A percentile compares a stretch with the other conserved stretches of the same genome.
Evolutionary conservation across 2,888 invertebrate species (phyloP).

Genomic region (Caenorhabditis sp.): DNA sequence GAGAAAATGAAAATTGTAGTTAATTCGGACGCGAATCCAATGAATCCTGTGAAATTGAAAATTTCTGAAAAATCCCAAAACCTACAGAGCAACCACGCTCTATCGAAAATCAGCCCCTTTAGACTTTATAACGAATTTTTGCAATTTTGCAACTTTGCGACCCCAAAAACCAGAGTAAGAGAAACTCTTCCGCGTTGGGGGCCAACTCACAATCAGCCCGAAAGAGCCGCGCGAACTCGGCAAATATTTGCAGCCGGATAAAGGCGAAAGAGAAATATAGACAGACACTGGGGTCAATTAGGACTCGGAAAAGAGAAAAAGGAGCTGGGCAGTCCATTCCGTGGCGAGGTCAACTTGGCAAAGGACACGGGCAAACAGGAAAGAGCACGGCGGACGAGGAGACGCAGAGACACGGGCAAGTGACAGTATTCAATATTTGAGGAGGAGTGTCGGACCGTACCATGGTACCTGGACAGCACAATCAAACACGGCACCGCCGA

Average conservation of each 20-base stretch:
- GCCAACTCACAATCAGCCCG: not conserved
- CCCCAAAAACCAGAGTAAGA: not conserved
- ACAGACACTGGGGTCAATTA: constrained; percentile 27
- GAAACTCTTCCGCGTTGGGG: constrained; percentile 37
- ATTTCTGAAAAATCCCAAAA: no score
- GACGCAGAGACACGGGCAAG: constrained; percentile 12
- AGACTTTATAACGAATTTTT: no score
- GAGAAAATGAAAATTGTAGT: no score
- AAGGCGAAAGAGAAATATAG: constrained; percentile 27
- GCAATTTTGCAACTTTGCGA: not conserved
- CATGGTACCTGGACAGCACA: constrained; percentile 53
- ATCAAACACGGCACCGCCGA: constrained; percentile 35
- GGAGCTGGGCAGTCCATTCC: constrained; percentile 31
- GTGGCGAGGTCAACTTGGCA: constrained; percentile 52
- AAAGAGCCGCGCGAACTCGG: constrained; percentile 13
- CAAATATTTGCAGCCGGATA: constrained; percentile 49
- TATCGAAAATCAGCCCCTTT: no score
- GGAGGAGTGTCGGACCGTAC: constrained; percentile 69
- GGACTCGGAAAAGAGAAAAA: constrained; percentile 35
- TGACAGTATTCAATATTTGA: constrained; percentile 64
- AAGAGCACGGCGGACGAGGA: not conserved
- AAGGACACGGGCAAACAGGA: constrained; percentile 54
- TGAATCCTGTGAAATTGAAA: no score
- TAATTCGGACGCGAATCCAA: no score
- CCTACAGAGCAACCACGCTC: no score